These are phyloP conservation scores for Diachasma alloeum DNA, from an alignment of 1,140 invertebrate species.

Conservation along the genomic window DNA sequence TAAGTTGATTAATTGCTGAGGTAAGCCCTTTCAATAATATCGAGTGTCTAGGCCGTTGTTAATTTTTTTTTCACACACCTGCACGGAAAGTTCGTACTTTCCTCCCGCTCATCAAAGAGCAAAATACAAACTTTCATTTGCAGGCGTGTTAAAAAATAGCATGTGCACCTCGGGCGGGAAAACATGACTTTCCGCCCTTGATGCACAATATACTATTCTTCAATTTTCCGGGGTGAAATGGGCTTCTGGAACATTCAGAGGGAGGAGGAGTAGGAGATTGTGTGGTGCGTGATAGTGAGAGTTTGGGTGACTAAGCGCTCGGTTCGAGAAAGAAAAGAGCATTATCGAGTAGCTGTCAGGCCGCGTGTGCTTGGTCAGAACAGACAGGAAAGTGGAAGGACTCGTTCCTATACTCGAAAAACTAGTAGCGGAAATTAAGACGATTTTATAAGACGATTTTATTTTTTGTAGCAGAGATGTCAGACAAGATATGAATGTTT, in stretches of 20 bases:
- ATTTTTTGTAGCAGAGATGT: no score
- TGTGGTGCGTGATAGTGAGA: background rate
- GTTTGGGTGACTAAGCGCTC: constrained; percentile 42
- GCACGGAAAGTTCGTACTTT: no score
- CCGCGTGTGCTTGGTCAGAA: background rate
- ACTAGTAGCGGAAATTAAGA: no score
- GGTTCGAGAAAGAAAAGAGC: constrained; percentile 36
- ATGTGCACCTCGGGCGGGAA: no score
- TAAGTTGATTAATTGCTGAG: constrained; percentile 9
- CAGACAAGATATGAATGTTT: no score
- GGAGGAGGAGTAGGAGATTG: background rate
- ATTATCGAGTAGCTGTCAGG: constrained; percentile 40
- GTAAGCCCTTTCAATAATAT: background rate
- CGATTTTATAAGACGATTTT: no score
- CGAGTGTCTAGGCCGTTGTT: constrained; percentile 38
- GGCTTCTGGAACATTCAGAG: background rate
- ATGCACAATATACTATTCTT: no score
- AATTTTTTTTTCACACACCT: constrained; percentile 31
- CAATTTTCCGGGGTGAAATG: background rate
- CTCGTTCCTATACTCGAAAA: background rate
- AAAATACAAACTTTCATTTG: no score
- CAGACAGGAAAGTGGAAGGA: background rate
- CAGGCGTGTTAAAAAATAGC: no score
- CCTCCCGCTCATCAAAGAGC: no score
- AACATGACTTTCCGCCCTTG: no score